Conservation (phyloP, 2,113 vertebrate genomes). For the Phycodurus eques region DNA sequence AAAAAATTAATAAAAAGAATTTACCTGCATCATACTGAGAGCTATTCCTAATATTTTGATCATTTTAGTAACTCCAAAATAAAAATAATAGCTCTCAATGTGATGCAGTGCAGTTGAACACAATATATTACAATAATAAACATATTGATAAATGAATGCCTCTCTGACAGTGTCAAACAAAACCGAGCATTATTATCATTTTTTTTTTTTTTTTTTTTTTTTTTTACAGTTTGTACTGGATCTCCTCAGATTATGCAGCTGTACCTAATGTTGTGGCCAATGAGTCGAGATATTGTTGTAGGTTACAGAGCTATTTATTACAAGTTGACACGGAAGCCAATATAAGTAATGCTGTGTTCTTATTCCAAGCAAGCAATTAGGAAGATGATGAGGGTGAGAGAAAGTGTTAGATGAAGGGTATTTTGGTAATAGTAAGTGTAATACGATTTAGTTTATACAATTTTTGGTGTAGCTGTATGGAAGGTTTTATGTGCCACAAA, state of each 20-base stretch:
- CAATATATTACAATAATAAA: not conserved
- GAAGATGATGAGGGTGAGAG: conserved; percentile 4
- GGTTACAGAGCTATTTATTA: not conserved
- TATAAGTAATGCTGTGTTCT: conserved; percentile 10
- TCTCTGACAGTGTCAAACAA: not conserved
- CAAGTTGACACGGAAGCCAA: not conserved
- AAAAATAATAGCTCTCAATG: no score
- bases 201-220: not conserved
- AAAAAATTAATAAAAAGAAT: not conserved
- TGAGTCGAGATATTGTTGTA: not conserved
- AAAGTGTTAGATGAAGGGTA: conserved; percentile 17
- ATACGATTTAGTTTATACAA: not conserved
- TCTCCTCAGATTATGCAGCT: not conserved
- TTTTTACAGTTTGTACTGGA: not conserved
- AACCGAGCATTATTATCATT: not conserved
- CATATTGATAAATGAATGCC: not conserved
- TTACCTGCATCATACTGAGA: not conserved
- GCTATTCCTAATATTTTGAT: no score
- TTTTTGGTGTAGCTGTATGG: not conserved
- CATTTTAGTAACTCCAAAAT: no score
- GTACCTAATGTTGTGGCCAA: not conserved
- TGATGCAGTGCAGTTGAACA: not conserved
- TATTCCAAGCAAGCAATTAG: conserved; percentile 18
- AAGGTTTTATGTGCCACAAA: not conserved
- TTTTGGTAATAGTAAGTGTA: conserved; percentile 6